A percentile compares a stretch with the other conserved stretches of the same genome.
phyloP scores from a whole-genome alignment of 2,797 vertebrate genomes.

The Esox masquinongy region DNA sequence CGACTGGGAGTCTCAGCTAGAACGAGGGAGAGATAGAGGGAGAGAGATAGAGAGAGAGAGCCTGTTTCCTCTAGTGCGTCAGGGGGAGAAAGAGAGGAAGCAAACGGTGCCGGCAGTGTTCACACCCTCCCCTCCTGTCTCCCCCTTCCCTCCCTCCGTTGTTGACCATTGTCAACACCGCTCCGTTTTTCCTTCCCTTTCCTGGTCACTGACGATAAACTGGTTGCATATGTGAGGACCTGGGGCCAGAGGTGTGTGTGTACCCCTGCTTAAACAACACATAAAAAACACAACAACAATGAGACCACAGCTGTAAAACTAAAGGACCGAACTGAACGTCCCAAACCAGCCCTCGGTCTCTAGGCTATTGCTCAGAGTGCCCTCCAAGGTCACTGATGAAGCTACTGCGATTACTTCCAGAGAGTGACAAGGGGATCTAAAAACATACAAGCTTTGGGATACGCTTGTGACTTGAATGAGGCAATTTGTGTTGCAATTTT shows the following conservation, averaged over 20 bases:
- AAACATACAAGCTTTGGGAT: no score
- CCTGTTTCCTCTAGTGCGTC: conserved; percentile 33
- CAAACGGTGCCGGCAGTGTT: conserved; percentile 41
- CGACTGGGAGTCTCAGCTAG: conserved; percentile 22
- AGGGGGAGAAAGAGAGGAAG: conserved; percentile 31
- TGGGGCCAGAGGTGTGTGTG: background rate
- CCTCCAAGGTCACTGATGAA: no score
- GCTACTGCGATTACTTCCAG: no score
- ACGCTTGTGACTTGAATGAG: no score
- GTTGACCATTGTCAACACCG: conserved; percentile 39
- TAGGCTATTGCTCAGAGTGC: no score
- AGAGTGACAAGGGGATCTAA: no score
- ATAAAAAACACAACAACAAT: background rate
- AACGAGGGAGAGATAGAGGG: conserved; percentile 19
- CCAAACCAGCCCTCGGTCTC: no score
- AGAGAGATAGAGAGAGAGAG: conserved; percentile 11
- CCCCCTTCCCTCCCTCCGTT: background rate
- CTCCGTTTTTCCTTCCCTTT: conserved; percentile 45
- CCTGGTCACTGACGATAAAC: conserved; percentile 36
- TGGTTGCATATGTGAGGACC: conserved; percentile 13
- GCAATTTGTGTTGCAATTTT: no score
- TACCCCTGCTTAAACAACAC: background rate
- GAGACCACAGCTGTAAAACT: background rate
- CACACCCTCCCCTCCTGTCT: conserved; percentile 11
- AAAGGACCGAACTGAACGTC: background rate